A percentile compares a stretch with the other conserved stretches of the same genome.
Evolutionary conservation across 2,797 vertebrate species (phyloP).

Genomic region (Odontamblyopus rebecca): DNA sequence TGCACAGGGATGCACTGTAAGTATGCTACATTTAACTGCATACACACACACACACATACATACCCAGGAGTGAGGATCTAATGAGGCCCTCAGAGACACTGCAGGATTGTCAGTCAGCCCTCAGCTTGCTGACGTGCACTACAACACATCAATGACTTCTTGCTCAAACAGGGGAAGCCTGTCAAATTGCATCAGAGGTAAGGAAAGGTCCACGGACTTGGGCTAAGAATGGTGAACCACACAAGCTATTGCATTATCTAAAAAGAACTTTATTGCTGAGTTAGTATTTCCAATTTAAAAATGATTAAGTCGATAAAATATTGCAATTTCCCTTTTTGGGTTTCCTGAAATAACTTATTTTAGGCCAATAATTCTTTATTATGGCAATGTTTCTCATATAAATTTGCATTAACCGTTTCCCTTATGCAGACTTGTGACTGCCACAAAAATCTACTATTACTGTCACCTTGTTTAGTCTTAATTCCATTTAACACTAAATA

Average conservation of each 20-base stretch:
- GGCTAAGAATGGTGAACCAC: slow-evolving; percentile 39
- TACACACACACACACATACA: slow-evolving; percentile 48
- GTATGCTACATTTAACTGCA: slow-evolving; percentile 57
- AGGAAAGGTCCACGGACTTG: slow-evolving; percentile 43
- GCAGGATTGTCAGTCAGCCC: slow-evolving; percentile 80
- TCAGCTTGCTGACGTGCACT: slow-evolving; percentile 78
- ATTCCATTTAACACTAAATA: neutral
- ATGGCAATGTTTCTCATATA: neutral
- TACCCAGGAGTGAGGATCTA: slow-evolving; percentile 73
- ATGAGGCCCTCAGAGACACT: slow-evolving; percentile 82
- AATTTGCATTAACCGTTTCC: neutral
- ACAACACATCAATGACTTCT: slow-evolving; percentile 79
- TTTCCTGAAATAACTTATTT: neutral
- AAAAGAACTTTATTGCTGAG: slow-evolving; percentile 5
- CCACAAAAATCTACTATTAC: neutral
- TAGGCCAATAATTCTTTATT: neutral
- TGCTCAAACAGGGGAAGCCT: slow-evolving; percentile 67
- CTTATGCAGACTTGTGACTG: neutral
- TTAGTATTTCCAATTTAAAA: neutral
- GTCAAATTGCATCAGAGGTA: slow-evolving; percentile 71
- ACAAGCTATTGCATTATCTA: slow-evolving; percentile 1
- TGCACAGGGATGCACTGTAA: slow-evolving; percentile 52
- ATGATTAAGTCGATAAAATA: neutral
- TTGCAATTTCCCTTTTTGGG: neutral
- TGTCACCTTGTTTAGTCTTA: neutral